Evolutionary conservation across 2,113 vertebrate species (phyloP), one percentile per base, ranked within the genome.

Genomic region (Oncorhynchus tshawytscha): DNA sequence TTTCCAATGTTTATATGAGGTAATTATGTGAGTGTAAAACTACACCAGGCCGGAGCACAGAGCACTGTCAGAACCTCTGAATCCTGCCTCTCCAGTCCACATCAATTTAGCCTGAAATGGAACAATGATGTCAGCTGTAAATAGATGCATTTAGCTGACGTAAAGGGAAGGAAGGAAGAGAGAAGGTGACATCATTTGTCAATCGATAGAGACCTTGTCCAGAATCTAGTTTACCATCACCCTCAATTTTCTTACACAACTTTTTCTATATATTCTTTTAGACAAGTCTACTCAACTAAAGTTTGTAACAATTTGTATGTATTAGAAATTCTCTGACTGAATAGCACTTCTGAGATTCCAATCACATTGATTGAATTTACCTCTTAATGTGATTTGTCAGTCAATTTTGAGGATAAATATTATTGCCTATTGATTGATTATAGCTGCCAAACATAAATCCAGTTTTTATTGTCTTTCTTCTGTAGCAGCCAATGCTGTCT

Each of bases 1-100:
- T 91, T 93, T 91, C 88, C 86, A 82, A 77, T 90, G 87, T 91
- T 91, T 92, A 89, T 77, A 67, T 84, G 78, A 89, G 84, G 88
- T 89, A 88, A 92, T 89, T 86, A 88, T 85, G 84, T 78, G 75
- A 84, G 82, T 80, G 86, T 88, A 89, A 89, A 86, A 81, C 86
- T 81, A 92, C 88, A 90, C 89, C 82, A 24, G 65, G 76, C 81
- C 74, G 4, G 16, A 48, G 39, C 67, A 78, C 69, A 83, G 72
- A 78, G 70, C 69, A 68, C 74, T 80, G 79, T 77, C 81, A 84
- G 78, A 81, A 78, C 70, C 83, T 84, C 76, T 81, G 81, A 85
- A 54, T 77, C 73, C 77, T 82, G 85, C 76, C 78, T 79, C 57
- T 25, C 71, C 77, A 66, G 77, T 89, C 87, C 84, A 82, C 81